Percentiles rank a stretch among this genome's conserved stretches.
Evolutionary conservation across 2,888 invertebrate species (phyloP).

Genomic region (Theodoxus fluviatilis): DNA sequence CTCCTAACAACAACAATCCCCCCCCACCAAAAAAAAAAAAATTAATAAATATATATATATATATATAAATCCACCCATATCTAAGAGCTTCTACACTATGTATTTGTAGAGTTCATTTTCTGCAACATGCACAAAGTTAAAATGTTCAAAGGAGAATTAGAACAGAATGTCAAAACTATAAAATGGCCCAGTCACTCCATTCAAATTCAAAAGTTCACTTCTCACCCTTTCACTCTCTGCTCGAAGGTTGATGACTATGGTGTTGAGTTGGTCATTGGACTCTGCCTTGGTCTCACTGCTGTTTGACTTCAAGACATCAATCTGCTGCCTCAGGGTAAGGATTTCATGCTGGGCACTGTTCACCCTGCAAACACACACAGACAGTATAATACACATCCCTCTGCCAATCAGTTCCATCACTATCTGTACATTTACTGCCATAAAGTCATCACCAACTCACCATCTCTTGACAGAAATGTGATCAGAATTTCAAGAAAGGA

Average conservation of each 20-base stretch:
- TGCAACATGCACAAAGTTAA: background rate
- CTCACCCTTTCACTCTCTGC: slow-evolving; percentile 57
- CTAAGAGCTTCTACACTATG: background rate
- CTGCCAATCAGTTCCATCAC: too few relatives aligned
- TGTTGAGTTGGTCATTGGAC: slow-evolving; percentile 48
- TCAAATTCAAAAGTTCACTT: background rate
- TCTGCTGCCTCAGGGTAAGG: slow-evolving; percentile 50
- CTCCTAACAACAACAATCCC: too few relatives aligned
- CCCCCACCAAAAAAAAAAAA: too few relatives aligned
- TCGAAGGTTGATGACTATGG: slow-evolving; percentile 48
- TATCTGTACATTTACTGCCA: too few relatives aligned
- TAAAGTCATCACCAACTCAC: too few relatives aligned
- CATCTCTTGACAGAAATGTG: too few relatives aligned
- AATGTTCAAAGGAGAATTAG: background rate
- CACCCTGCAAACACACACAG: slow-evolving; percentile 34
- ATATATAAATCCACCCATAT: background rate
- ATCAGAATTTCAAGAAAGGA: background rate
- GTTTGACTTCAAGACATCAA: slow-evolving; percentile 45
- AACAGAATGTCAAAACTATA: background rate
- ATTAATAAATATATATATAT: too few relatives aligned
- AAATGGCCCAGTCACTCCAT: background rate
- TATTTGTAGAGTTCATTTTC: background rate
- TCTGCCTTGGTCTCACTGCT: slow-evolving; percentile 42
- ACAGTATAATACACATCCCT: too few relatives aligned
- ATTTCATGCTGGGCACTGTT: slow-evolving; percentile 52